Conservation (phyloP, 1,140 invertebrate species). For the Vollenhovia emeryi region DNA sequence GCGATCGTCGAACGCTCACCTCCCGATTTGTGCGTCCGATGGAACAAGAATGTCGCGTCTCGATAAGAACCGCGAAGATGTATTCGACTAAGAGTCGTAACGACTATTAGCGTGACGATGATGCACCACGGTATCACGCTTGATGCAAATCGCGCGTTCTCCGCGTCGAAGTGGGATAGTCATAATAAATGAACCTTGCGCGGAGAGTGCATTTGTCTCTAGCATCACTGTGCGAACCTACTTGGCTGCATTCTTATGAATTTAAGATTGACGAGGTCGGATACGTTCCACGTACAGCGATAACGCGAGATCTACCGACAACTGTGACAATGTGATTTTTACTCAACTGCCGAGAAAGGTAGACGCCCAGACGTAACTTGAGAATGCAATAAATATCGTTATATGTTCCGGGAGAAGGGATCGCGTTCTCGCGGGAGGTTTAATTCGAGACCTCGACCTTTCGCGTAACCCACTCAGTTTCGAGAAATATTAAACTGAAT, state of each 20-base stretch:
- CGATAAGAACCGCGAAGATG: slow-evolving; percentile 20
- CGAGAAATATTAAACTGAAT: background rate
- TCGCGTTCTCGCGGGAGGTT: background rate
- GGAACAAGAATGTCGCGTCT: background rate
- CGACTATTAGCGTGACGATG: background rate
- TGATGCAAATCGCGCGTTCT: slow-evolving; percentile 21
- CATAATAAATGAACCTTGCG: background rate
- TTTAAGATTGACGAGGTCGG: background rate
- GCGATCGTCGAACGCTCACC: background rate
- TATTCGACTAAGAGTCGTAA: background rate
- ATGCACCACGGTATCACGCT: background rate
- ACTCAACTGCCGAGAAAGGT: background rate
- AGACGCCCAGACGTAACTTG: background rate
- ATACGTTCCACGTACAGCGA: background rate
- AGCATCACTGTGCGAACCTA: background rate
- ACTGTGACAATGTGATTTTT: background rate
- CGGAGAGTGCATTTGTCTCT: background rate
- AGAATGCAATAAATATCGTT: background rate
- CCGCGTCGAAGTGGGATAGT: background rate
- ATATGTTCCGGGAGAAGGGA: background rate
- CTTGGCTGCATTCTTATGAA: background rate
- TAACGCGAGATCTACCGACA: background rate
- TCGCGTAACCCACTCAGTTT: background rate
- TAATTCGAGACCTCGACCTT: background rate
- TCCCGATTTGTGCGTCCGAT: background rate